Evolutionary conservation across 2,888 invertebrate genomes (phyloP).

Genomic region (Nemotelus nigrinus): DNA sequence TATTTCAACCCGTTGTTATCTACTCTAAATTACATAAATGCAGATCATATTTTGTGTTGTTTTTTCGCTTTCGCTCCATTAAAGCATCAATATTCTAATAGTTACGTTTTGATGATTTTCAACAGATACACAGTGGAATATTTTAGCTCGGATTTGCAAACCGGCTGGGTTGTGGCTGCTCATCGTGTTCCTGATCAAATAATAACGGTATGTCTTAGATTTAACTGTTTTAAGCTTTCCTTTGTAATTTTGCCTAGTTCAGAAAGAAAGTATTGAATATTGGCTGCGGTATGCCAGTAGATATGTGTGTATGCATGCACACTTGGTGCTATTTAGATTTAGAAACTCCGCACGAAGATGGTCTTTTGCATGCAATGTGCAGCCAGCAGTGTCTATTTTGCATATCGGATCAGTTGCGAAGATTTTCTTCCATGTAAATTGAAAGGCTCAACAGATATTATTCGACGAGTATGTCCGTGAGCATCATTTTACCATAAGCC

Average conservation of each 20-base stretch:
- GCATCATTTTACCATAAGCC: constrained; percentile 1
- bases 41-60: constrained; percentile 10
- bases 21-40: constrained; percentile 4
- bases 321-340: constrained; percentile 31
- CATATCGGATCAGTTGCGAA: constrained; percentile 2
- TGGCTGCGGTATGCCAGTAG: no score
- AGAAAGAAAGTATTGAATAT: no score
- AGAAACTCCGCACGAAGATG: constrained; percentile 26
- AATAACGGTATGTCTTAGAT: constrained; percentile 69
- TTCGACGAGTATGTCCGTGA: not conserved
- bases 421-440: constrained; percentile 9
- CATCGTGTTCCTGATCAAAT: constrained; percentile 74
- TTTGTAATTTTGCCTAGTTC: not conserved
- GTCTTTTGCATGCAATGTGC: constrained; percentile 37
- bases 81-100: constrained; percentile 16
- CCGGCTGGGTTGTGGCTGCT: constrained; percentile 80
- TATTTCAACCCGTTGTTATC: not conserved
- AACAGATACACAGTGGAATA: constrained; percentile 80
- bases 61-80: not conserved
- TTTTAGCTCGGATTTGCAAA: constrained; percentile 80
- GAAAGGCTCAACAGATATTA: not conserved
- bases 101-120: not conserved
- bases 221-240: constrained; percentile 1
- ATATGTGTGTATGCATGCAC: constrained; percentile 9
- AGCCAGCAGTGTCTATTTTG: constrained; percentile 17